Evolutionary conservation across 2,888 invertebrate genomes (phyloP), one percentile per base, ranked within the genome.

Genomic region (Diloba caeruleocephala): DNA sequence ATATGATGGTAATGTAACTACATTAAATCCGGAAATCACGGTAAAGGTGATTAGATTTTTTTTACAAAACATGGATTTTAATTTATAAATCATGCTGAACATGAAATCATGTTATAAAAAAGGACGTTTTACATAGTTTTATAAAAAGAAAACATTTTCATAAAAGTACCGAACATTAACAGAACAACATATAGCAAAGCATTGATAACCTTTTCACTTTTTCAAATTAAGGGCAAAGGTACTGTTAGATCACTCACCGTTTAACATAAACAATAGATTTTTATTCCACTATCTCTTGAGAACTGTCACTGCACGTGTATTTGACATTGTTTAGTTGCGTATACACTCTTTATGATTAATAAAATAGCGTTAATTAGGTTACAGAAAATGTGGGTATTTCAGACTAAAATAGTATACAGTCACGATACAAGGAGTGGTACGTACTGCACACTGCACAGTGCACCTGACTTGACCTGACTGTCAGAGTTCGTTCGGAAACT

Each of bases 251-350:
- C 41, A 75, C 81, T 82, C 54, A 82, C 82, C 79, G 62, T 72
- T 15, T 68, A 65, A 58, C 54, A 74, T 76, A 79, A 77, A 79
- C 80, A 82, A 76, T 65, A 64, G 67, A 62, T 55, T 61, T 61
- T 55, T 54, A 42, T 58, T 23, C 38, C 38, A 56, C 37, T 58
- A 23, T 52, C 55, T 56, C 9, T 45, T 39, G 33, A 44, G 9
- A 43, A 13, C 45, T 38, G 14, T 33, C 36, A 69, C 36, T 66
- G 34, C 10, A 34, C 32, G 8, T 25, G 33, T 39, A 29, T 9
- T n/a, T 32, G 23, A 49, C 56, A 70, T 64, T 46, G 12, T 48
- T 33, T 51, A 39, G 31, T 51, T 45, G 54, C 14, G 50, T 19
- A 65, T 28, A 44, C 34, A 42, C 34, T 56, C 69, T 64, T 60